Evolutionary conservation across 2,113 vertebrate species (phyloP), one percentile per base, ranked within the genome.

Genomic region (Microtus montanus): DNA sequence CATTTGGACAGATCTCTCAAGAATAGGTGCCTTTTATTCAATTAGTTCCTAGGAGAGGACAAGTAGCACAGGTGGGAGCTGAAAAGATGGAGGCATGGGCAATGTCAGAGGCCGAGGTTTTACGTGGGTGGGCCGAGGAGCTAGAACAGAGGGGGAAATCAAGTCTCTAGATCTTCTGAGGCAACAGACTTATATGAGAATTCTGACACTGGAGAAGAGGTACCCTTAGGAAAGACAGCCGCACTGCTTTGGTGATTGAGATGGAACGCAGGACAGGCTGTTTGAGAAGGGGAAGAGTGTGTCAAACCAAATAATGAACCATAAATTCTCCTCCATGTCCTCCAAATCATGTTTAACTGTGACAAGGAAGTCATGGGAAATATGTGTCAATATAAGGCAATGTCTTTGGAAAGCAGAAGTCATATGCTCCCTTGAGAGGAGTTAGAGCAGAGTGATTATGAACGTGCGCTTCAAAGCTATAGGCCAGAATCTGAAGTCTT

Each of bases 1-100:
- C 41, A 93, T 33, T 3, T 64, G 10, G 13, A 79, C 49, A 95
- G 83, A 84, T 85, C 30, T 92, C 83, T n/a, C 30, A 90, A 22
- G 93, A 94, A 92, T 92, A 92, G 93, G 78, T 8, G 85, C 66
- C 12, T 88, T 92, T 90, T 79, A 84, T 54, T 92, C n/a, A 90
- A 41, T 61, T 89, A 82, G 61, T 73, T 92, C 33, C 35, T 64
- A 54, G 54, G 20, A 26, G 9, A 80, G 6, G 30, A 75, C n/a
- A 49, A 89, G 38, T 79, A 89, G 52, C 41, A 44, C 71, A 86
- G 14, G 58, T 77, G 22, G 54, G 38, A 84, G 66, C 17, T 86
- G n/a, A 88, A 49, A 28, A 85, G 82, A 41, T 41, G 24, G 15
- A 70, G 49, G 22, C 14, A 83, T 4, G 49, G 54, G 12, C 30